A percentile compares a stretch with the other conserved stretches of the same genome.
Evolutionary conservation across 2,113 vertebrate genomes (phyloP).

Genomic region (Strix uralensis): DNA sequence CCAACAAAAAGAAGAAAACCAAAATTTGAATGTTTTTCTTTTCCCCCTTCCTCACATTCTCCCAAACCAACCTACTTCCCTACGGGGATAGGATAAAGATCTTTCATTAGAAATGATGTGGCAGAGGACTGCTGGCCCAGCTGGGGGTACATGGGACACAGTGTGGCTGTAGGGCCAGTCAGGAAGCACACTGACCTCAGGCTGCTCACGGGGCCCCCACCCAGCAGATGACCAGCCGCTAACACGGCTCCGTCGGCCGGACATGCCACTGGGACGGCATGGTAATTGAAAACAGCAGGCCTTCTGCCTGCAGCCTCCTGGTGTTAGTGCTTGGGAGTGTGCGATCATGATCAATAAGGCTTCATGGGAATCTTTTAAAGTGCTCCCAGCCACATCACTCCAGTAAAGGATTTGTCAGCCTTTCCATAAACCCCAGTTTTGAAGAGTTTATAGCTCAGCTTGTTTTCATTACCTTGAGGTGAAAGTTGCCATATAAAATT

Average conservation of each 20-base stretch:
- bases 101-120: neutral
- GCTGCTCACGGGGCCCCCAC: neutral
- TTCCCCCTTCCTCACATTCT: neutral
- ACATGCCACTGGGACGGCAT: constrained; percentile 69
- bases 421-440: constrained; percentile 52
- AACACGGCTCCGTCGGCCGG: constrained; percentile 67
- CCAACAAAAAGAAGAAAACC: neutral
- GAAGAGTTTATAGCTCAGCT: constrained; percentile 49
- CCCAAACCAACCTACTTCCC: neutral
- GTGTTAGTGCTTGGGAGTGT: neutral
- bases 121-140: neutral
- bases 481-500: constrained; percentile 55
- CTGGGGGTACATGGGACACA: fast-evolving
- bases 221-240: constrained; percentile 59
- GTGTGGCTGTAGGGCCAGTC: fast-evolving
- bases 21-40: neutral
- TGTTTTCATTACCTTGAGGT: constrained; percentile 58
- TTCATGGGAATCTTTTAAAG: constrained; percentile 22
- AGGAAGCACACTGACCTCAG: neutral
- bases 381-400: constrained; percentile 5
- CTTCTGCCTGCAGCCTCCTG: neutral
- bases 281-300: constrained; percentile 83
- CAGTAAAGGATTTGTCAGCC: constrained; percentile 46
- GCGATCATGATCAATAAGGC: neutral
- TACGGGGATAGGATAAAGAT: neutral